phyloP scores from a whole-genome alignment of 2,888 invertebrate genomes.

The Hirtodrosophila duncani region DNA sequence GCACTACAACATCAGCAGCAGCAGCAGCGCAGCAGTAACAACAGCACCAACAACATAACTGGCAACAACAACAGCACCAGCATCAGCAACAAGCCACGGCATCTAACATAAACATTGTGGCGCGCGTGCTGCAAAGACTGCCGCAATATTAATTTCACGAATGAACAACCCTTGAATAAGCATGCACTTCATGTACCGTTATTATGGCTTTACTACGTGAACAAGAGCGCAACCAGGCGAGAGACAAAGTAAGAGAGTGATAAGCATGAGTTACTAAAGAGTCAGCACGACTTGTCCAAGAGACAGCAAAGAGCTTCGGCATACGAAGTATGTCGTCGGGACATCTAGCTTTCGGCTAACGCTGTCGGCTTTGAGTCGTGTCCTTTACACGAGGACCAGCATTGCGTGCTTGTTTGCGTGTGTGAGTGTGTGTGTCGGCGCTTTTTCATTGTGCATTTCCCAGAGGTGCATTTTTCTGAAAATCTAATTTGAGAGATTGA shows the following conservation, averaged over 20 bases:
- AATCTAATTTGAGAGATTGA: constrained; percentile 77
- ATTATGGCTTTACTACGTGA: constrained; percentile 59
- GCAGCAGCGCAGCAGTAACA: constrained; percentile 28
- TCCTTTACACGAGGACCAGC: constrained; percentile 18
- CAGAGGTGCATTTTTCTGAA: constrained; percentile 76
- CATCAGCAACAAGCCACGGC: constrained; percentile 20
- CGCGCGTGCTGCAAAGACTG: constrained; percentile 58
- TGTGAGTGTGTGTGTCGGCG: constrained; percentile 24
- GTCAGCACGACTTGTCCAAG: neutral
- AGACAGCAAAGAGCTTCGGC: constrained; percentile 2
- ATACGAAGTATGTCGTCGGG: constrained; percentile 7
- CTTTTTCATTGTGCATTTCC: constrained; percentile 75
- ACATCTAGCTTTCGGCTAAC: constrained; percentile 24
- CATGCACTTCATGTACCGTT: constrained; percentile 68
- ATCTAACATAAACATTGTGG: constrained; percentile 58
- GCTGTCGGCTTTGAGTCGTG: constrained; percentile 27
- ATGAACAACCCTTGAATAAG: constrained; percentile 73
- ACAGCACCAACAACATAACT: constrained; percentile 31
- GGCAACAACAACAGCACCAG: constrained; percentile 26
- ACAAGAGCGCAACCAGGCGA: constrained; percentile 13
- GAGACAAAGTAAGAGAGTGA: constrained; percentile 14
- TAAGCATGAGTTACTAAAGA: too few species aligned
- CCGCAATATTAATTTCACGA: constrained; percentile 72
- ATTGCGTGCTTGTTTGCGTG: constrained; percentile 7
- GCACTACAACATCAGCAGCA: constrained; percentile 36